Evolutionary conservation across 64 coral and sea anemone species (phyloP), one percentile per base, ranked within the genome.

Genomic region (Porites australiensis): DNA sequence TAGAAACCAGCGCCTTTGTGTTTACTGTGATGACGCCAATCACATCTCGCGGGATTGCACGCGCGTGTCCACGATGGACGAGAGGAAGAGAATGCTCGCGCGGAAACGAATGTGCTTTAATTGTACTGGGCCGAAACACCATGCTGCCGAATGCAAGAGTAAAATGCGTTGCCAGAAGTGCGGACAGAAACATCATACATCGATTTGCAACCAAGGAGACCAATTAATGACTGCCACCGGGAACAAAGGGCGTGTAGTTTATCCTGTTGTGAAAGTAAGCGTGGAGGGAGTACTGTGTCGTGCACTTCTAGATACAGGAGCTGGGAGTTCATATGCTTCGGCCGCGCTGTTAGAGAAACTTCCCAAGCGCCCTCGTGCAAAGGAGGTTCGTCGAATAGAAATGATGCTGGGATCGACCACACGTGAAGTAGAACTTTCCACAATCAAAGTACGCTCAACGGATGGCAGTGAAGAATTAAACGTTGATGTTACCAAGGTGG

Each of bases 371-470:
- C 4, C 64, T 20, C 19, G 22, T 43, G 6, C 65, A 6, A 79
- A 66, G 53, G 75, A 90, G 70, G 63, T 79, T 61, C 58, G 75
- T 37, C 74, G 9, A 79, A 61, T 90, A 4, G 88, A 90, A 49
- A 90, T 79, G 88, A 90, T 90, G 88, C 60, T 90, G 10, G 88
- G 62, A 55, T 46, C 43, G 37, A 66, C 79, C 5, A 90, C 88
- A n/a, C 63, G 79, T 27, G 23, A 90, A 90, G 46, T 90, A 7
- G 44, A 90, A 67, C 46, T 79, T 69, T 69, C 66, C 18, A 21
- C 79, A 10, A 82, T 53, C 18, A 62, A 5, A n/a, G 66, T 69
- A n/a, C 66, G n/a, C 16, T n/a, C 66, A 20, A 22, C 20, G 2
- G 66, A 69, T 20, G 66, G 66, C 18, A 22, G 66, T 22, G n/a